These are phyloP conservation scores for Paraplagusia blochii DNA, from an alignment of 2,113 vertebrate species.

Conservation along the genomic window DNA sequence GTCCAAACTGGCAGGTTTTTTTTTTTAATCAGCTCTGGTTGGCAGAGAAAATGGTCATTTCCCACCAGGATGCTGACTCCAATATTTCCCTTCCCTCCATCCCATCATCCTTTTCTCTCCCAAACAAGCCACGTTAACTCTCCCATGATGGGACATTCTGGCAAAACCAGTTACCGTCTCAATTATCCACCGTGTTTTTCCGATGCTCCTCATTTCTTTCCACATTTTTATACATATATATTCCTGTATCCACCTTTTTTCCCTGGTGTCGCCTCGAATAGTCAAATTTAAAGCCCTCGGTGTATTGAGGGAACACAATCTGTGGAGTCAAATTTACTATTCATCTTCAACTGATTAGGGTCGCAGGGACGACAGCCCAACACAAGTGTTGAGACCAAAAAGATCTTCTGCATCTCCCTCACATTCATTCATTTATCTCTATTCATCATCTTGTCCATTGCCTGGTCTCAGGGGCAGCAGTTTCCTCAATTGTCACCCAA, in stretches of 20 bases:
- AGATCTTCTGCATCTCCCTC: too few relatives aligned
- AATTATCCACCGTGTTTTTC: slow-evolving; percentile 63
- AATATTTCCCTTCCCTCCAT: slow-evolving; percentile 48
- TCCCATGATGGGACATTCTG: slow-evolving; percentile 74
- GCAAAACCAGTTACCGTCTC: slow-evolving; percentile 75
- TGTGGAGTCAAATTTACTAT: too few relatives aligned
- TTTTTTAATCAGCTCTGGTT: slow-evolving; percentile 75
- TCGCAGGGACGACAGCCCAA: slow-evolving; percentile 22
- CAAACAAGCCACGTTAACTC: slow-evolving; percentile 52
- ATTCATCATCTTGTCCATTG: too few relatives aligned
- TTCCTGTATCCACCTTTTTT: too few relatives aligned
- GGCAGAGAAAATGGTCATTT: slow-evolving; percentile 56
- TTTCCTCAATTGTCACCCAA: too few relatives aligned
- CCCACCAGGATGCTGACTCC: slow-evolving; percentile 57
- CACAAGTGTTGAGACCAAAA: too few relatives aligned
- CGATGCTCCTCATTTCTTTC: slow-evolving; percentile 1
- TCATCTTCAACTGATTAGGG: too few relatives aligned
- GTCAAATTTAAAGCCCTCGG: slow-evolving; percentile 5
- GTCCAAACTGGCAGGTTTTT: slow-evolving; percentile 60
- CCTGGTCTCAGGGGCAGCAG: too few relatives aligned
- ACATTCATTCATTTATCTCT: too few relatives aligned
- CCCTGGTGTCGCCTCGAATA: slow-evolving; percentile 11
- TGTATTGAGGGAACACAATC: slow-evolving; percentile 38
- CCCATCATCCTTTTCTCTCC: slow-evolving; percentile 42
- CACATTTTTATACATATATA: slow-evolving; percentile 19